A percentile compares a stretch with the other conserved stretches of the same genome.
Evolutionary conservation across 2,888 invertebrate genomes (phyloP).

Genomic region (Mythimna pallens): DNA sequence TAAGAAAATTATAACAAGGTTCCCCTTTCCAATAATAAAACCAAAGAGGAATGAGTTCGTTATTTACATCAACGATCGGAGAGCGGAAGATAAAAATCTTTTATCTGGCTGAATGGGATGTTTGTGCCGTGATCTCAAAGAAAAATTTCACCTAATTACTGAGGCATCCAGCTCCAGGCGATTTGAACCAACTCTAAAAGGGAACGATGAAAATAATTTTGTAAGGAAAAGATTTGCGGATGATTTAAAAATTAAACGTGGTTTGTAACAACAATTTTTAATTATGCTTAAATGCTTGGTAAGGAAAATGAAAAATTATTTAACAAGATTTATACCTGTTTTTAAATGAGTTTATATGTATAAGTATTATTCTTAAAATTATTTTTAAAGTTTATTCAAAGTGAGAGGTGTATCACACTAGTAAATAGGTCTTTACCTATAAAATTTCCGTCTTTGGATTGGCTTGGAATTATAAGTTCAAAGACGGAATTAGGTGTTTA

Average conservation of each 20-base stretch:
- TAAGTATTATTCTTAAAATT: not conserved
- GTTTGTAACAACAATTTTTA: slow-evolving; percentile 52
- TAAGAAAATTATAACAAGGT: slow-evolving; percentile 65
- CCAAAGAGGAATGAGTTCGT: slow-evolving; percentile 78
- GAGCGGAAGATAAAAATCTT: slow-evolving; percentile 80
- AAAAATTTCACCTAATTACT: slow-evolving; percentile 86
- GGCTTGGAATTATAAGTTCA: too few relatives aligned
- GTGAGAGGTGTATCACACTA: not conserved
- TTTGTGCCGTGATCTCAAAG: slow-evolving; percentile 81
- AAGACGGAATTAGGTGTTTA: too few relatives aligned
- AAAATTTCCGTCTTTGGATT: too few relatives aligned
- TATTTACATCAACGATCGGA: slow-evolving; percentile 84
- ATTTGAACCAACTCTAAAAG: slow-evolving; percentile 67
- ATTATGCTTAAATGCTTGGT: slow-evolving; percentile 44
- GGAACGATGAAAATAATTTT: slow-evolving; percentile 73
- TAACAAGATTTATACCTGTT: not conserved
- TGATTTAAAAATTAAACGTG: slow-evolving; percentile 66
- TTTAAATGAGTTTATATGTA: not conserved
- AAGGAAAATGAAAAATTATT: slow-evolving; percentile 17
- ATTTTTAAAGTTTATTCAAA: not conserved
- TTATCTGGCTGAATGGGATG: slow-evolving; percentile 85
- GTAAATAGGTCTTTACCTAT: too few relatives aligned
- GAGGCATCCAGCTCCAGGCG: slow-evolving; percentile 72
- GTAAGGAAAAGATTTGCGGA: slow-evolving; percentile 63
- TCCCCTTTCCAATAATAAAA: slow-evolving; percentile 70